Conservation (phyloP, 1,140 invertebrate genomes). For the Drosophila cardini region DNA sequence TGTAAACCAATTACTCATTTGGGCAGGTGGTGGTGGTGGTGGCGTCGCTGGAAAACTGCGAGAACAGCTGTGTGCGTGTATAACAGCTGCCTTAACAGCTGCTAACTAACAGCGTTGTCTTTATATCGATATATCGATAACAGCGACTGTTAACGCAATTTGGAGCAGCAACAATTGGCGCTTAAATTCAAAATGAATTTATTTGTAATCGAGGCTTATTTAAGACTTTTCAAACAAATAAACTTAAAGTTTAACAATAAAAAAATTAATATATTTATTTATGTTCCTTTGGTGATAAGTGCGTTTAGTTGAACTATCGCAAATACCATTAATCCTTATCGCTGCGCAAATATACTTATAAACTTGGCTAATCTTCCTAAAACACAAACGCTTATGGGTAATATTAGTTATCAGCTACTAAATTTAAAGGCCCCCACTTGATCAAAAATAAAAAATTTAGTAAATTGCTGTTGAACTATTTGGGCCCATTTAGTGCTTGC, state of each 20-base stretch:
- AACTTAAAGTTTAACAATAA: neutral
- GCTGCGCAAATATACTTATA: slow-evolving; percentile 40
- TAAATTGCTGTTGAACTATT: neutral
- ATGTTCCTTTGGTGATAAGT: neutral
- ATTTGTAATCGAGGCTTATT: neutral
- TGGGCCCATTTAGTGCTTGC: slow-evolving; percentile 48
- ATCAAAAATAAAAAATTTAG: slow-evolving; percentile 39
- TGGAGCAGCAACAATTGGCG: neutral
- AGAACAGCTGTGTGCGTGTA: slow-evolving; percentile 48
- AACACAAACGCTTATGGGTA: slow-evolving; percentile 39
- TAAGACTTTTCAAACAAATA: neutral
- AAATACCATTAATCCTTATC: slow-evolving; percentile 67
- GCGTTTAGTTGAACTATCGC: slow-evolving; percentile 10
- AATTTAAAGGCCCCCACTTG: slow-evolving; percentile 64
- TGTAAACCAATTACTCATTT: slow-evolving; percentile 61
- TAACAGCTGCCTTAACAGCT: slow-evolving; percentile 26
- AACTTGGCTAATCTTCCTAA: slow-evolving; percentile 58
- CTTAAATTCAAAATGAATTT: neutral
- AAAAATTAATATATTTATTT: neutral
- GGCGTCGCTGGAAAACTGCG: slow-evolving; percentile 56
- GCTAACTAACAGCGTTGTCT: neutral
- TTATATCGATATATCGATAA: slow-evolving; percentile 30
- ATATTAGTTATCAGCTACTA: slow-evolving; percentile 54
- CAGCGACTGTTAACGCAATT: slow-evolving; percentile 16
- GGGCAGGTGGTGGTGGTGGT: slow-evolving; percentile 52